Conservation (phyloP, 2,888 invertebrate species). For the Carterocephalus palaemon region DNA sequence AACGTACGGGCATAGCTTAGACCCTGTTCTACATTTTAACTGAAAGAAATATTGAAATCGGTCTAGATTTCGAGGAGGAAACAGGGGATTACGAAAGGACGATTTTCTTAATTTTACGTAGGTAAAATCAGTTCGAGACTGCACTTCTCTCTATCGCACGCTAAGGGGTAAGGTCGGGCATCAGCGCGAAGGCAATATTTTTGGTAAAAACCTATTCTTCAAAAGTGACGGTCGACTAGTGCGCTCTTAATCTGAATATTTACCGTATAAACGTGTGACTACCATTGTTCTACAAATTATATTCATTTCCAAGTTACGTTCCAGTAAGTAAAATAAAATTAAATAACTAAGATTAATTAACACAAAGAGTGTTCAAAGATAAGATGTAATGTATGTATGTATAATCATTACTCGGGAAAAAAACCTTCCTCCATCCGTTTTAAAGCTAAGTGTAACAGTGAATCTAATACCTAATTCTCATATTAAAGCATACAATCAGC, state of each 20-base stretch:
- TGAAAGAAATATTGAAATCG: too few species aligned
- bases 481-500: slow-evolving; percentile 18
- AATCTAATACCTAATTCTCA: slow-evolving; percentile 17
- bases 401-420: slow-evolving; percentile 4
- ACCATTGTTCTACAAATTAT: slow-evolving; percentile 1
- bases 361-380: slow-evolving; percentile 2
- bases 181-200: too few species aligned
- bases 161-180: too few species aligned
- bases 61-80: too few species aligned
- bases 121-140: too few species aligned
- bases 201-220: too few species aligned
- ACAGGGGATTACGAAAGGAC: too few species aligned
- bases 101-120: too few species aligned
- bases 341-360: slow-evolving; percentile 11
- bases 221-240: too few species aligned
- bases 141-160: too few species aligned
- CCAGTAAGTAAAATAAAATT: slow-evolving; percentile 3
- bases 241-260: neutral
- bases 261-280: neutral
- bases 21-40: too few species aligned
- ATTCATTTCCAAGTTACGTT: neutral
- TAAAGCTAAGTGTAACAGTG: slow-evolving; percentile 14
- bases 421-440: slow-evolving; percentile 10
- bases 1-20: too few species aligned
- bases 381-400: slow-evolving; percentile 8